Conservation (phyloP, 2,113 vertebrate genomes). For the Onychostoma macrolepis region DNA sequence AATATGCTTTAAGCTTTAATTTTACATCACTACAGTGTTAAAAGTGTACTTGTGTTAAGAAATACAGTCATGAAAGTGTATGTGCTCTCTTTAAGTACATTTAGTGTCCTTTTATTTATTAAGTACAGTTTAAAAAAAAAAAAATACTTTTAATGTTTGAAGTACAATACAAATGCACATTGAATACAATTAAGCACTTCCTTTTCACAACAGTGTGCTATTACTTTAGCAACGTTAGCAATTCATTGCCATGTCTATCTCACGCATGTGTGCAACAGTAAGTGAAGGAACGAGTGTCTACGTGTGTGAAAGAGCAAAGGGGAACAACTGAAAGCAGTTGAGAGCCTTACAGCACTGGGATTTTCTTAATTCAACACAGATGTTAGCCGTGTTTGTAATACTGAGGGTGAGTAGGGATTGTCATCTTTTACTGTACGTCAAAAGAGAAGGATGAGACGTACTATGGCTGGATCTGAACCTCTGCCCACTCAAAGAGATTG, state of each 20-base stretch:
- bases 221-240: slow-evolving; percentile 3
- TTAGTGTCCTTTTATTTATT: background rate
- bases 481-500: background rate
- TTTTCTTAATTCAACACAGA: slow-evolving; percentile 33
- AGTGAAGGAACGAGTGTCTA: background rate
- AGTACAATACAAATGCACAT: background rate
- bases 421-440: background rate
- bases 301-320: background rate
- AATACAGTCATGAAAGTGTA: too few species aligned
- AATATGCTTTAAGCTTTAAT: too few species aligned
- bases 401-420: background rate
- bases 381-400: slow-evolving; percentile 5
- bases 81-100: too few species aligned
- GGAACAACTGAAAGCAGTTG: slow-evolving; percentile 22
- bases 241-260: background rate
- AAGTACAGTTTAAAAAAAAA: background rate
- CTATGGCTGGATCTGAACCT: background rate
- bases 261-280: background rate
- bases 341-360: background rate
- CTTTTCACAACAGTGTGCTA: background rate
- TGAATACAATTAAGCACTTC: background rate
- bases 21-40: background rate
- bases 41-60: background rate
- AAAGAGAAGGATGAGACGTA: slow-evolving; percentile 12
- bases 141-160: background rate